Evolutionary conservation across 2,113 vertebrate genomes (phyloP).

Genomic region (Chaenocephalus aceratus): DNA sequence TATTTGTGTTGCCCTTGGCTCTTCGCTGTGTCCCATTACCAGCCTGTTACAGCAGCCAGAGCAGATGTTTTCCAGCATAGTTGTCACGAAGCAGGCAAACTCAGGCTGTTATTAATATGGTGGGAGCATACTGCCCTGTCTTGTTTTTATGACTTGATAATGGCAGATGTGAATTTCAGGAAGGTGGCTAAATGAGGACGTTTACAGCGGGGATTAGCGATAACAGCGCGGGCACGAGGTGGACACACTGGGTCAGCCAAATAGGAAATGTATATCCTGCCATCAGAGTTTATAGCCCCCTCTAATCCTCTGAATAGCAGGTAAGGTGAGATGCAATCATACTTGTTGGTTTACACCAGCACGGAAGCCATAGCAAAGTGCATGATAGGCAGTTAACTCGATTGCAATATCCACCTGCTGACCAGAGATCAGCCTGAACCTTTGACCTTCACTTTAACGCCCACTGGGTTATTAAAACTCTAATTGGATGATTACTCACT

Average conservation of each 20-base stretch:
- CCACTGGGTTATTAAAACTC: conserved; percentile 6
- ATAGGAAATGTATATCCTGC: conserved; percentile 66
- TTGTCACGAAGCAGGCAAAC: conserved; percentile 43
- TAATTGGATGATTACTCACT: conserved; percentile 14
- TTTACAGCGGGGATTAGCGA: conserved; percentile 69
- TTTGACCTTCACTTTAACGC: conserved; percentile 18
- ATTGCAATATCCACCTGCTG: conserved; percentile 43
- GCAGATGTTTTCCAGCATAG: conserved; percentile 65
- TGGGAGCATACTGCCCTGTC: conserved; percentile 17
- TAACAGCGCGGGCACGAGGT: conserved; percentile 28
- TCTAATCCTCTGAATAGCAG: conserved; percentile 62
- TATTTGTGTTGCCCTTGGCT: conserved; percentile 55
- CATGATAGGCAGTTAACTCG: conserved; percentile 18
- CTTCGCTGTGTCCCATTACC: conserved; percentile 48
- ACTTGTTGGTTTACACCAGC: conserved; percentile 47
- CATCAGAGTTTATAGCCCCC: conserved; percentile 65
- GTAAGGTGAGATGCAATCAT: conserved; percentile 56
- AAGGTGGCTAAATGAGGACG: conserved; percentile 60
- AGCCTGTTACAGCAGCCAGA: conserved; percentile 41
- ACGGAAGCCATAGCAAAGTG: conserved; percentile 27
- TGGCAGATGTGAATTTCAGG: conserved; percentile 61
- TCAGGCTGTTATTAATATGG: conserved; percentile 50
- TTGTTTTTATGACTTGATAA: conserved; percentile 72
- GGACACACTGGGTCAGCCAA: conserved; percentile 49
- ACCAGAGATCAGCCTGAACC: conserved; percentile 33